phyloP scores from a whole-genome alignment of 53 echinoderm and acorn worm species.

The Antedon mediterranea region DNA sequence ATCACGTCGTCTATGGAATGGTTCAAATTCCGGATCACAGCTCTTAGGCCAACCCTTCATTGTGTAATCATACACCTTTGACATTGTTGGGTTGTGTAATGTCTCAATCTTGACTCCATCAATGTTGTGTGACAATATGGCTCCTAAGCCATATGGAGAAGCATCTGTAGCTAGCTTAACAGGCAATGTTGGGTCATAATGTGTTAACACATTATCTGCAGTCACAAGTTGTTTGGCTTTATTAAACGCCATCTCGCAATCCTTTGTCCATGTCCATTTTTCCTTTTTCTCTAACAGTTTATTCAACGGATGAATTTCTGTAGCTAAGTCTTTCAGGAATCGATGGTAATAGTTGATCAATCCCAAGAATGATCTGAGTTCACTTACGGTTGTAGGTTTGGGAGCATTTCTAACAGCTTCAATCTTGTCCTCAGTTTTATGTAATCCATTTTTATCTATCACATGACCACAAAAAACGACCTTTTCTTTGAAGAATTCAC shows the following conservation, averaged over 20 bases:
- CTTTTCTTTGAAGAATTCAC: constrained; percentile 8
- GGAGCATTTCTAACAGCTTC: constrained; percentile 7
- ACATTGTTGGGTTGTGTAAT: constrained; percentile 9
- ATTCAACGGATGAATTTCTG: neutral
- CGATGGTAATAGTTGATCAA: neutral
- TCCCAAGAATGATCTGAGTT: constrained; percentile 9
- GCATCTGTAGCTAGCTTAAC: neutral
- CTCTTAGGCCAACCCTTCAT: constrained; percentile 30
- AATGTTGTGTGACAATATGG: neutral
- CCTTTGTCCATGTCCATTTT: neutral
- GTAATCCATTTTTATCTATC: neutral
- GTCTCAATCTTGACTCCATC: constrained; percentile 6
- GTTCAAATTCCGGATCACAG: constrained; percentile 12
- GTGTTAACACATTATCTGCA: neutral
- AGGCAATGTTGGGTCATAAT: neutral
- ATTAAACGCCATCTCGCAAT: neutral
- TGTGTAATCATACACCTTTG: constrained; percentile 25
- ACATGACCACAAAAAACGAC: constrained; percentile 6
- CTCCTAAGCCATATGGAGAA: neutral
- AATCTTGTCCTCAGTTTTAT: constrained; percentile 11
- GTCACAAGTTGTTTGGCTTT: neutral
- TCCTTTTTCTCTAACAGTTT: neutral
- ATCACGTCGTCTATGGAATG: constrained; percentile 20
- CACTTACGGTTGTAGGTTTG: constrained; percentile 1
- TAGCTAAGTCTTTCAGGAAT: neutral